Base-by-base conservation (phyloP, 2,113 vertebrate species). In the Gasterosteus nipponicus region DNA sequence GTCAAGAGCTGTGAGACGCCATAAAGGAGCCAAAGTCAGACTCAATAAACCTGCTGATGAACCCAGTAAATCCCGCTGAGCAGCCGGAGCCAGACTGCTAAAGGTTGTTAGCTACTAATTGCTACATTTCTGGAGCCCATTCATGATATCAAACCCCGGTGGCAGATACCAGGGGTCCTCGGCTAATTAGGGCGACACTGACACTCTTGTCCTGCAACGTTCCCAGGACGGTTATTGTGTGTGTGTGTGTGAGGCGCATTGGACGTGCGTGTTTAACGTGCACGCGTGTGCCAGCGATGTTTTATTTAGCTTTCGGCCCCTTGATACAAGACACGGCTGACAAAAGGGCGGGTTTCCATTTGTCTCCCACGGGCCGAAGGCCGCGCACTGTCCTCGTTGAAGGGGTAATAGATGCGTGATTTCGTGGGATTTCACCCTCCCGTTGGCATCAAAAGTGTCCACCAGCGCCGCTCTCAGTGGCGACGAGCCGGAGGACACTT, bases 11-110 rank as follows among this genome's bases (percentile, higher is more conserved):
- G 73, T 77, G 80, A 62, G 56, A 83, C 65, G 69, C 78, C 70
- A 82, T 79, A 78, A 89, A 86, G 47, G 80, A 91, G 89, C 92
- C 91, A 92, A 84, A 89, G 87, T 89, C 86, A 86, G 82, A 86
- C 86, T 93, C 86, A 87, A 91, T 92, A 92, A 93, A 93, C 91
- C 91, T 81, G 77, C 81, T 88, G 89, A 89, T 93, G 92, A 93
- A 92, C 92, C 84, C 89, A 82, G 69, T 89, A 85, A 91, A 89
- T 83, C 77, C 73, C 78, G 38, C 35, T 64, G 77, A 84, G 83
- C 73, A 82, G 77, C 87, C 54, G 15, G 69, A 76, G 75, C 82
- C 86, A 89, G 84, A 70, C 77, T 75, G 83, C 78, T 83, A 81
- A 87, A 83, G 74, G 82, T 86, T 84, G 89, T 87, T 91, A 89